A percentile compares a stretch with the other conserved stretches of the same genome.
These are phyloP conservation scores for Pachyramphus minor DNA, from an alignment of 2,113 vertebrate genomes.

Conservation along the genomic window DNA sequence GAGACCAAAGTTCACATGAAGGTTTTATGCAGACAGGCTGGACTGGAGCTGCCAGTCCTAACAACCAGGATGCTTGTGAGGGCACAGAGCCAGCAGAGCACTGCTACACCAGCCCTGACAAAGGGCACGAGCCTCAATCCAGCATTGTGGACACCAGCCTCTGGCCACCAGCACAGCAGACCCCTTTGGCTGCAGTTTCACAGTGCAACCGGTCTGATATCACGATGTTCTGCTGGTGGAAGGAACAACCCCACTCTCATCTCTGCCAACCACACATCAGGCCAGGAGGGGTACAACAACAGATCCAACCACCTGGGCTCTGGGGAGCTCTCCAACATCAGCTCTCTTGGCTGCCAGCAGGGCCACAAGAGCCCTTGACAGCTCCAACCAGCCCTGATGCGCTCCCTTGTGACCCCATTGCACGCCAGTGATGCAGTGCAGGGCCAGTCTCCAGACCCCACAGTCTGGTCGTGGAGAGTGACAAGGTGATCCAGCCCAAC, in stretches of 20 bases:
- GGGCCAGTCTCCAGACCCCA: neutral
- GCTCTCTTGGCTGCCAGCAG: too few species aligned
- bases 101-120: rapidly evolving
- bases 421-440: neutral
- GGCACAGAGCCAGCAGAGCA: rapidly evolving
- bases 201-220: rapidly evolving
- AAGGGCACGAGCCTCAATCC: rapidly evolving
- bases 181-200: rapidly evolving
- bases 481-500: neutral
- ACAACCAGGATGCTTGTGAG: too few species aligned
- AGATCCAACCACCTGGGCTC: rapidly evolving
- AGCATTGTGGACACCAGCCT: neutral
- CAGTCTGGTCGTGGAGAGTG: too few species aligned
- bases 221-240: rapidly evolving
- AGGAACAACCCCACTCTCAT: neutral
- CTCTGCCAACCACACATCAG: rapidly evolving
- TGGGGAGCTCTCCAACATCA: neutral
- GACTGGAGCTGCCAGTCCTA: neutral
- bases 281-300: rapidly evolving
- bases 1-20: neutral
- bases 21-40: neutral
- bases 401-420: too few species aligned
- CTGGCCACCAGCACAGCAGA: rapidly evolving
- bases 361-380: neutral
- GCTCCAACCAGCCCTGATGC: neutral